Percentiles rank a stretch among this genome's conserved stretches.
These are phyloP conservation scores for Montifringilla adamsi DNA, from an alignment of 2,113 vertebrate genomes.

Conservation along the genomic window DNA sequence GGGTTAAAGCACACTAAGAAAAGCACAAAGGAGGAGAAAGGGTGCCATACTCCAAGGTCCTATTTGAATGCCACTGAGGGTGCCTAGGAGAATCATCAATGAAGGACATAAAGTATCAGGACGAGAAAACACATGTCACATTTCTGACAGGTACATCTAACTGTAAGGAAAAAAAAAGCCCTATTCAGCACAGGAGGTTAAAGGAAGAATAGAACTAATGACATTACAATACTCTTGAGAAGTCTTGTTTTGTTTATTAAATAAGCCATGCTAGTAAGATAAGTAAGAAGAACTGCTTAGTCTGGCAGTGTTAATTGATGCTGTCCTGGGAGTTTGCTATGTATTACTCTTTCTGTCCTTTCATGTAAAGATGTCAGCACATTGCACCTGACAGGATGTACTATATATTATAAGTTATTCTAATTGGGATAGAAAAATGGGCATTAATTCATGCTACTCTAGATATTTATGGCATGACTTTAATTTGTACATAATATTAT, in stretches of 20 bases:
- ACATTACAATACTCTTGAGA: constrained; percentile 8
- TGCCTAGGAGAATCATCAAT: background rate
- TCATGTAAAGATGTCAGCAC: constrained; percentile 2
- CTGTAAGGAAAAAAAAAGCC: background rate
- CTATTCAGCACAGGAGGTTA: constrained; percentile 19
- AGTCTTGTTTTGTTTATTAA: constrained; percentile 48
- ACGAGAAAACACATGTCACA: background rate
- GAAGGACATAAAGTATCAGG: background rate
- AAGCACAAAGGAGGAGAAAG: background rate
- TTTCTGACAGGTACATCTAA: constrained; percentile 29
- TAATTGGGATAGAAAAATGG: background rate
- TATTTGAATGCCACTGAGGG: background rate
- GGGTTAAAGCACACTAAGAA: fast-evolving
- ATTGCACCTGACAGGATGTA: constrained; percentile 5
- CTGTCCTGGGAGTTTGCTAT: constrained; percentile 22
- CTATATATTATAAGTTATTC: constrained; percentile 37
- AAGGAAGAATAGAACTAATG: constrained; percentile 20
- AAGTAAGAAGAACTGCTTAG: constrained; percentile 47
- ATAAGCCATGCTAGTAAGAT: background rate
- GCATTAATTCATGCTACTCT: background rate
- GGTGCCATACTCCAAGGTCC: background rate
- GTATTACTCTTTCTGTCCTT: constrained; percentile 43
- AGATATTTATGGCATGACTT: background rate
- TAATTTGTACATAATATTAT: background rate
- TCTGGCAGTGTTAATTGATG: constrained; percentile 43